Evolutionary conservation across 2,888 invertebrate species (phyloP), one percentile per base, ranked within the genome.

Genomic region (Eupithecia tripunctaria): DNA sequence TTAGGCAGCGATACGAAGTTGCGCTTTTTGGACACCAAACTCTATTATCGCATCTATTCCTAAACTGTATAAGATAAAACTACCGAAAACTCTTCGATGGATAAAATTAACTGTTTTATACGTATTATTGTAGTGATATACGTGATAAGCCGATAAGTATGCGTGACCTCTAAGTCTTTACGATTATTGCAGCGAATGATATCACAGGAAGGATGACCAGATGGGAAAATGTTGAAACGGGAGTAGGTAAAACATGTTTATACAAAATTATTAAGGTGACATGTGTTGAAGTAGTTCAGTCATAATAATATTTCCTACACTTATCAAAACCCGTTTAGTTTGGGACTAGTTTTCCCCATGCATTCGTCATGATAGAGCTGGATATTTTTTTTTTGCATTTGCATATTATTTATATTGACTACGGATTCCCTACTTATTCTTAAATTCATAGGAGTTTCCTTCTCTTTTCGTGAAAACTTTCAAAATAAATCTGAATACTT

Each of bases 401-500:
- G n/a, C n/a, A n/a, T n/a, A 15, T 15, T 41, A 5, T 38, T 7
- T 38, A 12, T 38, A 4, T 15, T 41, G 14, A 4, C 7, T 15
- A 14, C 41, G 18, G 0, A 43, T 7, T 47, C 8, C 8, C 47
- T 8, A 21, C 8, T 2, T 21, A n/a, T 47, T 21, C 1, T 5
- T 21, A 2, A 47, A 21, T n/a, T 47, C 47, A 47, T n/a, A 21
- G 10, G 10, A 21, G n/a, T 47, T 21, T 21, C 10, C 15, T 60
- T 14, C 25, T 3, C 4, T 21, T 10, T 56, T 32, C 38, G 36
- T 12, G 14, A 21, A 21, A 38, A 63, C 8, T 63, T 32, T 36
- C 5, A 7, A 67, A 59, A 59, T 41, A 72, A 68, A 72, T 72
- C 36, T 72, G 56, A 72, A 67, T 70, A 7, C 41, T 62, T 62